These are phyloP conservation scores for Scaptomyza graminum DNA, from an alignment of 1,140 invertebrate genomes.

Conservation along the genomic window DNA sequence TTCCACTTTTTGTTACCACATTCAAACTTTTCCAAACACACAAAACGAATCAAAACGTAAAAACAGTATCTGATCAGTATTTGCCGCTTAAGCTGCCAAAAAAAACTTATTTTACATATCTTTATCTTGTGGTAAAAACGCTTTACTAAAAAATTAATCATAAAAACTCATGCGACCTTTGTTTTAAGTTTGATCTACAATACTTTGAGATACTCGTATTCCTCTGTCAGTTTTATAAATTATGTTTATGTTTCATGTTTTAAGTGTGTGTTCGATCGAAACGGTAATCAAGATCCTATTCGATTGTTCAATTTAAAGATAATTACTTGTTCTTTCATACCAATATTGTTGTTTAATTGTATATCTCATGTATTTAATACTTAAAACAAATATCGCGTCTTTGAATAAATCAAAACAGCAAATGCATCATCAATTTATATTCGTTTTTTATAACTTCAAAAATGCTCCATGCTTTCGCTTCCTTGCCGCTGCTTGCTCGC, in stretches of 20 bases:
- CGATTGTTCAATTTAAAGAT: slow-evolving; percentile 7
- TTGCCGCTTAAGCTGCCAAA: slow-evolving; percentile 57
- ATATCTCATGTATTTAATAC: slow-evolving; percentile 80
- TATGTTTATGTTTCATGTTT: slow-evolving; percentile 66
- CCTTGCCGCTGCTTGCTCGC: slow-evolving; percentile 50
- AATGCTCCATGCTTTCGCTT: slow-evolving; percentile 50
- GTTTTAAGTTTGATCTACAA: slow-evolving; percentile 68
- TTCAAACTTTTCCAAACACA: slow-evolving; percentile 45
- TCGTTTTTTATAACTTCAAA: slow-evolving; percentile 61
- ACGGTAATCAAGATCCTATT: slow-evolving; percentile 44
- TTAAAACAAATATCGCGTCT: slow-evolving; percentile 72
- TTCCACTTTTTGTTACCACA: slow-evolving; percentile 56
- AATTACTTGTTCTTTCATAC: slow-evolving; percentile 20
- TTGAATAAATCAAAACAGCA: slow-evolving; percentile 70
- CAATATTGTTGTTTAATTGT: slow-evolving; percentile 78
- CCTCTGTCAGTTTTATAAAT: slow-evolving; percentile 48
- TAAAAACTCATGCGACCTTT: slow-evolving; percentile 83
- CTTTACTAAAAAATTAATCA: slow-evolving; percentile 84
- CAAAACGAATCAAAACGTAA: slow-evolving; percentile 41
- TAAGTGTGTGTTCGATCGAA: slow-evolving; percentile 40
- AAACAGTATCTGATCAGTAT: slow-evolving; percentile 33
- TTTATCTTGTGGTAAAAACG: slow-evolving; percentile 57
- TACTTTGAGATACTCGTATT: slow-evolving; percentile 47
- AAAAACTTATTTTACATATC: slow-evolving; percentile 17
- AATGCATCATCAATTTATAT: slow-evolving; percentile 63